phyloP scores from a whole-genome alignment of 2,113 vertebrate genomes.

The Megaleporinus macrocephalus region DNA sequence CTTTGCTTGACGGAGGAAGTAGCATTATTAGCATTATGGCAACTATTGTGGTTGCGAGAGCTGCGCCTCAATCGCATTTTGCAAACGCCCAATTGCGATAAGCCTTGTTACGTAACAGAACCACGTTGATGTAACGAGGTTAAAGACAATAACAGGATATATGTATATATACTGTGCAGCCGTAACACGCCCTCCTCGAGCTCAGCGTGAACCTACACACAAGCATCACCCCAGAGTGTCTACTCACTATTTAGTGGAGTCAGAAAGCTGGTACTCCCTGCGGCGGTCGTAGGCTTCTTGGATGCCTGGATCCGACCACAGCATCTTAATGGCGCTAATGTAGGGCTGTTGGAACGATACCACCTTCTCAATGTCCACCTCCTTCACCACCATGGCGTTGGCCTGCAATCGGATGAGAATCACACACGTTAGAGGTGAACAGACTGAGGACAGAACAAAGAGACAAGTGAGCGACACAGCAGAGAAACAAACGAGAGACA shows the following conservation, averaged over 20 bases:
- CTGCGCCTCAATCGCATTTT: too few relatives aligned
- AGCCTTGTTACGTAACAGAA: neutral
- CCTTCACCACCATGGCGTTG: constrained; percentile 83
- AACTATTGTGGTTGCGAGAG: too few relatives aligned
- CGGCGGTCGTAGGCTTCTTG: constrained; percentile 85
- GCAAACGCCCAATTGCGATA: too few relatives aligned
- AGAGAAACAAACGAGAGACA: neutral
- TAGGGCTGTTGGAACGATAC: constrained; percentile 72
- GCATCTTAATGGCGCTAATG: constrained; percentile 74
- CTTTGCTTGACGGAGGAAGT: too few relatives aligned
- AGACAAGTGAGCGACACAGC: neutral
- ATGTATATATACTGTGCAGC: too few relatives aligned
- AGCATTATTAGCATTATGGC: too few relatives aligned
- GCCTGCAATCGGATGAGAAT: constrained; percentile 68
- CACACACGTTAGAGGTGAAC: neutral
- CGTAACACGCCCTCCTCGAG: neutral
- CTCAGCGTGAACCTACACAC: neutral
- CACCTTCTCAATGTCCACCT: constrained; percentile 87
- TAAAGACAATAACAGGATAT: too few relatives aligned
- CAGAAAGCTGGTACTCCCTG: constrained; percentile 88
- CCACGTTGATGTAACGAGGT: neutral
- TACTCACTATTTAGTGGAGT: constrained; percentile 89
- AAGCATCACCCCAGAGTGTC: neutral
- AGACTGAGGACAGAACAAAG: neutral
- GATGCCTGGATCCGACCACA: constrained; percentile 86